Base-by-base conservation (phyloP, 2,797 vertebrate genomes). In the Melopsittacus undulatus region DNA sequence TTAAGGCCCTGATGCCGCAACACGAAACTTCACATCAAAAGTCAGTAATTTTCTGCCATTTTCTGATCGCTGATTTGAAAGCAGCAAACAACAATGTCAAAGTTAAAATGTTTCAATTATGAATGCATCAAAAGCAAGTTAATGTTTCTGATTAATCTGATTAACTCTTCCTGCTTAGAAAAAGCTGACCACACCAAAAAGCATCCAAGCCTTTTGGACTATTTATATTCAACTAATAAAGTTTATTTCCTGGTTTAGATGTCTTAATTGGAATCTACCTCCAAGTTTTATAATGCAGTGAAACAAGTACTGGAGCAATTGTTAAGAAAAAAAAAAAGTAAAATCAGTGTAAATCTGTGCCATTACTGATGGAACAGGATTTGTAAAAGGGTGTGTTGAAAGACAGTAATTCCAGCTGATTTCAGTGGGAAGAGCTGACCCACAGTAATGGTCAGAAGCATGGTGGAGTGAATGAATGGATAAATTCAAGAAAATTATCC, bases 41-140 rank as follows among this genome's bases (percentile, higher is more conserved):
- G 72, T 95, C 94, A 93, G 83, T 95, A 70, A 95, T 97, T 97
- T 98, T 94, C 93, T 95, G 81, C 83, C 63, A 64, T 88, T 97
- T 96, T 96, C 93, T 92, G 90, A 93, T 43, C 95, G 84, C 87
- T 94, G 74, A 85, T 93, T 90, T 49, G 80, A 90, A 96, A 86
- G 94, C 67, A 92, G 54, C 40, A 83, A 87, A 91, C 61, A 84
- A 89, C 38, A 0, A 80, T 48, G 27, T 83, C 78, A 61, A 92
- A 92, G 40, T 83, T 56, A 61, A 78, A 91, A 70, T 34, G 7
- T 75, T 82, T 80, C 64, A 70, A 76, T 73, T 83, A 36, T 1
- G 1, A 77, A 64, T 32, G 10, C 30, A 72, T 80, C 72, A 82
- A 92, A 92, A 87, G 68, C 29, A 87, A 81, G 45, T 83, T 87